Evolutionary conservation across 2,113 vertebrate species (phyloP).

Genomic region (Seriola aureovittata): DNA sequence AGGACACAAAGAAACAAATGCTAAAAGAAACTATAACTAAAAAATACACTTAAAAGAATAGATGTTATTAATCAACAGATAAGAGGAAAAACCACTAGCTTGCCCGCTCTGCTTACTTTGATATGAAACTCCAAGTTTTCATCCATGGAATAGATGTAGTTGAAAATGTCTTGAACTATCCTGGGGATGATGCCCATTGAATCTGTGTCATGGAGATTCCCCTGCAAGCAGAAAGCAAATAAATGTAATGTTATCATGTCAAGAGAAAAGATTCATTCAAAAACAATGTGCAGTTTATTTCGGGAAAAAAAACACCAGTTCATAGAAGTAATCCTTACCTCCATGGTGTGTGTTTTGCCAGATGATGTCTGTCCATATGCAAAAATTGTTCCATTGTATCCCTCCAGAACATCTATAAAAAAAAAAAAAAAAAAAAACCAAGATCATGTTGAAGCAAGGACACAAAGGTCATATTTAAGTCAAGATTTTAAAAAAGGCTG

Average conservation of each 20-base stretch:
- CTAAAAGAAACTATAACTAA: too few species aligned
- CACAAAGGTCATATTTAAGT: not conserved
- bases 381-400: slow-evolving; percentile 99
- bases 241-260: accelerated
- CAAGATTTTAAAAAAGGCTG: not conserved
- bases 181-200: slow-evolving; percentile 96
- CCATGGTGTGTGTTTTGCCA: slow-evolving; percentile 99
- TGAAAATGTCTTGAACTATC: slow-evolving; percentile 95
- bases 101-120: slow-evolving; percentile 82
- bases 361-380: slow-evolving; percentile 98
- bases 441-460: not conserved
- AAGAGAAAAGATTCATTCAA: not conserved
- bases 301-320: too few species aligned
- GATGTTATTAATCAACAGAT: not conserved
- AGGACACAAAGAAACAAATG: not conserved
- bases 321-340: slow-evolving; percentile 83
- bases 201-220: slow-evolving; percentile 93
- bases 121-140: slow-evolving; percentile 97
- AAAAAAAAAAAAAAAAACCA: not conserved
- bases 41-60: not conserved
- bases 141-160: slow-evolving; percentile 96
- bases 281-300: not conserved
- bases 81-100: not conserved
- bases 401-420: slow-evolving; percentile 94
- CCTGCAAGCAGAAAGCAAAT: slow-evolving; percentile 77